phyloP scores from a whole-genome alignment of 2,888 invertebrate genomes.

The Amaurobius ferox region DNA sequence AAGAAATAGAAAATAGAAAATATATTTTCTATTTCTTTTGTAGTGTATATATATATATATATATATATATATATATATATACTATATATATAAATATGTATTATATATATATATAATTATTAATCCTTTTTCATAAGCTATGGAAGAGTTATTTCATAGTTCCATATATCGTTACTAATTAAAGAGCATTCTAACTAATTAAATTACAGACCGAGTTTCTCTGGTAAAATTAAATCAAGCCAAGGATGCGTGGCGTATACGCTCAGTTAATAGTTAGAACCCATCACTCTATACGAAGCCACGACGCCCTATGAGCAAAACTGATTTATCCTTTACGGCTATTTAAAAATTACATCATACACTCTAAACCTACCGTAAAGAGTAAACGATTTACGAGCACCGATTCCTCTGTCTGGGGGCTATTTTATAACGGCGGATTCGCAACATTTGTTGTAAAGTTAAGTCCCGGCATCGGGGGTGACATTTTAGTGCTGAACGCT shows the following conservation, averaged over 20 bases:
- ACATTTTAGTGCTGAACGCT: conserved; percentile 47
- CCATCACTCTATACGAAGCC: not conserved
- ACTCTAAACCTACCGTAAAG: conserved; percentile 34
- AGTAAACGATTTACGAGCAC: conserved; percentile 29
- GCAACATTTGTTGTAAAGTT: conserved; percentile 38
- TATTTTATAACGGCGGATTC: conserved; percentile 26
- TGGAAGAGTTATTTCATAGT: too few species aligned
- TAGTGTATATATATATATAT: too few species aligned
- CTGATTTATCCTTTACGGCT: conserved; percentile 3
- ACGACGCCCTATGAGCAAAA: not conserved
- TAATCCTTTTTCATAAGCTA: too few species aligned
- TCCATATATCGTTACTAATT: not conserved
- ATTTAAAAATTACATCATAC: conserved; percentile 3
- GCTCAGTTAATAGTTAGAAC: not conserved
- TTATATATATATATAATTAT: too few species aligned
- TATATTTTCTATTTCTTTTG: too few species aligned
- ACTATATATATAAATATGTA: too few species aligned
- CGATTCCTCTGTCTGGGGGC: not conserved
- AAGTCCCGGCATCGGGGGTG: conserved; percentile 2
- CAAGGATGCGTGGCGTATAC: not conserved
- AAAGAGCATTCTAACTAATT: not conserved
- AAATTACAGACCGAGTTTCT: too few species aligned
- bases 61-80: too few species aligned
- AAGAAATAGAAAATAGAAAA: too few species aligned
- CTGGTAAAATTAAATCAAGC: not conserved